Conservation (phyloP, 2,797 vertebrate genomes). For the Spea hammondii region DNA sequence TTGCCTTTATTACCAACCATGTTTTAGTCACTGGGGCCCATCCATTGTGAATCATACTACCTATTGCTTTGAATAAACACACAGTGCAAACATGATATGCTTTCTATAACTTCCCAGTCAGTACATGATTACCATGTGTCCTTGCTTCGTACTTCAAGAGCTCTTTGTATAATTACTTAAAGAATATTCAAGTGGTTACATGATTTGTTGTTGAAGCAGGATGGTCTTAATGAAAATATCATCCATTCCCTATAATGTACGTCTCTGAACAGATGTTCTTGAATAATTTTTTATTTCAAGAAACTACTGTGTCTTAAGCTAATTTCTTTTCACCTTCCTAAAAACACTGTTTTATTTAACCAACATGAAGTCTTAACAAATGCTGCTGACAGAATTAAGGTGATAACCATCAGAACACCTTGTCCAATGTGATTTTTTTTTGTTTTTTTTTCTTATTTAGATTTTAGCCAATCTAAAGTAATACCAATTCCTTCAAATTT, state of each 20-base stretch:
- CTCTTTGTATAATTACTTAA: background rate
- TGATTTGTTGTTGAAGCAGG: conserved; percentile 6
- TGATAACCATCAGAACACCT: background rate
- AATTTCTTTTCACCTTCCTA: conserved; percentile 21
- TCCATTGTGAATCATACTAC: background rate
- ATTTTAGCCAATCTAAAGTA: too few relatives aligned
- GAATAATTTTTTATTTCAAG: conserved; percentile 10
- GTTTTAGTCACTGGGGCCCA: too few relatives aligned
- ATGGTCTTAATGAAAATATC: conserved; percentile 4
- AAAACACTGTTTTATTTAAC: background rate
- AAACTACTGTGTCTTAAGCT: conserved; percentile 4
- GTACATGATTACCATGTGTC: background rate
- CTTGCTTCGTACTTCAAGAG: background rate
- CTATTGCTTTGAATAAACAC: background rate
- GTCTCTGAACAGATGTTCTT: conserved; percentile 11
- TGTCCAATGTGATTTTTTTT: too few relatives aligned
- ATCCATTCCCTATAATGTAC: background rate
- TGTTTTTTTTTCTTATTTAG: too few relatives aligned
- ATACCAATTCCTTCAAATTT: too few relatives aligned
- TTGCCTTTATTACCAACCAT: too few relatives aligned
- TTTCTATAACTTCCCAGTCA: background rate
- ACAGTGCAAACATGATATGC: background rate
- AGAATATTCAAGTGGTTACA: background rate
- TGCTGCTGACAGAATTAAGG: background rate
- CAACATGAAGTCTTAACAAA: background rate